Base-by-base conservation (phyloP, 2,888 invertebrate genomes). In the Polylopha cassiicola region DNA sequence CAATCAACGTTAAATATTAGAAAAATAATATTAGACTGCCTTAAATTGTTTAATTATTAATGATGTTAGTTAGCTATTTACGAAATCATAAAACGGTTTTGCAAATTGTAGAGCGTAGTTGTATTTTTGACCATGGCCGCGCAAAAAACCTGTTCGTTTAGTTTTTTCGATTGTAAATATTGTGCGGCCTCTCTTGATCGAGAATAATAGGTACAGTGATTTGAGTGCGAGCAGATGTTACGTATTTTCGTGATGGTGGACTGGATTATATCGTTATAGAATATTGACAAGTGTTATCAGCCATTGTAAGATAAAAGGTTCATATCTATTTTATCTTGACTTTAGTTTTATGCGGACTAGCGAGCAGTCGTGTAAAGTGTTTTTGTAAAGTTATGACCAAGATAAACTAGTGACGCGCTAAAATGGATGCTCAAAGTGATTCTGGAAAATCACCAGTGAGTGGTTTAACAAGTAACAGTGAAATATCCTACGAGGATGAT, bases 91-190 rank as follows among this genome's bases (percentile, higher is more conserved):
- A 23, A 15, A 51, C 61, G 56, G 63, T 58, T 65, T 72, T 73
- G 16, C 72, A 65, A 80, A 77, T 79, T 76, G 79, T 65, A 53
- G 58, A 53, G 57, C 63, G 63, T 62, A 64, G 64, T 74, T 61
- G 68, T 46, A 21, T 30, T 37, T 43, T 37, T 44, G 39, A 44
- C 34, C 39, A 43, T 43, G 57, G 56, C 55, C 63, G 55, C 65
- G 61, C 41, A 41, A 36, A 67, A 77, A 81, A 81, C 77, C 70
- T 53, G 80, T 77, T 60, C 52, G 75, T 61, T 62, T 56, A 63
- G 77, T 78, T 79, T n/a, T 80, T 79, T 78, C 65, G 64, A 62
- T 61, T 64, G 73, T 76, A 76, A 78, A 80, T 73, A 77, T 72
- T 75, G 59, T 55, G 57, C 53, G 61, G 62, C 65, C 61, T 61